phyloP scores from a whole-genome alignment of 2,113 vertebrate genomes.

The Petromus typicus region DNA sequence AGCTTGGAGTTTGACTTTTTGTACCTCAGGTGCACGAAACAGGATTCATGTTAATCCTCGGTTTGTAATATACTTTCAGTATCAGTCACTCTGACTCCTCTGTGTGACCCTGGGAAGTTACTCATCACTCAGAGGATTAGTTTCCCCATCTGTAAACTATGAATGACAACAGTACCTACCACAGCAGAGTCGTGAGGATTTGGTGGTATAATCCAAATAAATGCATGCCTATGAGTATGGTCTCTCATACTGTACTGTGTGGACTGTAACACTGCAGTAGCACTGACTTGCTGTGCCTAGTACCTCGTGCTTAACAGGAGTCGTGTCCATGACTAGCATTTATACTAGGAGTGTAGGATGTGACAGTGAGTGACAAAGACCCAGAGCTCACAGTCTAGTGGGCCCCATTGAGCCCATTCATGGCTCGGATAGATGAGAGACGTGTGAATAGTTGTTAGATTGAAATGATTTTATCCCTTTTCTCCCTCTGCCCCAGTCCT shows the following conservation, averaged over 20 bases:
- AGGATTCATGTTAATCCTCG: slow-evolving; percentile 1
- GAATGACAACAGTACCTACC: slow-evolving; percentile 24
- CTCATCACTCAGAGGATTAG: neutral
- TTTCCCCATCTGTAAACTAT: slow-evolving; percentile 45
- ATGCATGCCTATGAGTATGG: neutral
- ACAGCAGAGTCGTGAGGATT: slow-evolving; percentile 33
- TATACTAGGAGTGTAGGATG: neutral
- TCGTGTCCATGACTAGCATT: neutral
- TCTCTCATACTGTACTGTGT: slow-evolving; percentile 26
- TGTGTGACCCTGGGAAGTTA: slow-evolving; percentile 40
- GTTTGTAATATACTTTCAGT: neutral
- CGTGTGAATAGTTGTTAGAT: neutral
- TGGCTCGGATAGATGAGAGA: neutral
- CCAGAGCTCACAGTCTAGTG: neutral
- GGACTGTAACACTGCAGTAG: slow-evolving; percentile 22
- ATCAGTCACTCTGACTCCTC: neutral
- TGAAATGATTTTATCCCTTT: slow-evolving; percentile 12
- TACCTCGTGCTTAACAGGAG: slow-evolving; percentile 18
- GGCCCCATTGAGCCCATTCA: neutral
- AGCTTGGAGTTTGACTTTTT: slow-evolving; percentile 31
- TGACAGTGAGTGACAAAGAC: neutral
- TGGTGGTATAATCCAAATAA: neutral
- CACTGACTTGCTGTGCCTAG: neutral
- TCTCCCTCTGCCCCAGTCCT: neutral
- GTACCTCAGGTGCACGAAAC: neutral